These are phyloP conservation scores for Acleris holmiana DNA, from an alignment of 2,888 invertebrate genomes.

Conservation along the genomic window DNA sequence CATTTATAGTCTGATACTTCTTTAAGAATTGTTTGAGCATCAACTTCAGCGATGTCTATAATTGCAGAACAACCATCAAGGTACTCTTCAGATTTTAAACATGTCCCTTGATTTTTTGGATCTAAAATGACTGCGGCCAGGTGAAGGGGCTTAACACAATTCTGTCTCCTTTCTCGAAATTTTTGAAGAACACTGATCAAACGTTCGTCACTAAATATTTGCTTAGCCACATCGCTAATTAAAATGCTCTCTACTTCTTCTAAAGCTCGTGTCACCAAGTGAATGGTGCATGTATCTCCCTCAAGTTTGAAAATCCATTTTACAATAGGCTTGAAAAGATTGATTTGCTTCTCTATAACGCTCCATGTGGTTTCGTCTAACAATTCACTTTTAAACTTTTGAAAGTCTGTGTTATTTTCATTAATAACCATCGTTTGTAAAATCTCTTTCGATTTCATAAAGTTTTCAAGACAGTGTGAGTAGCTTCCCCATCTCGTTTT, in stretches of 20 bases:
- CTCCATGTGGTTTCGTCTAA: background rate
- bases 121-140: background rate
- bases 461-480: constrained; percentile 1
- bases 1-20: constrained; percentile 2
- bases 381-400: background rate
- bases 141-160: background rate
- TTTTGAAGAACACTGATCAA: background rate
- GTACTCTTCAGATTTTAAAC: constrained; percentile 1
- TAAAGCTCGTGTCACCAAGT: background rate
- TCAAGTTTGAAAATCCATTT: constrained; percentile 1
- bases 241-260: background rate
- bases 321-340: constrained; percentile 2
- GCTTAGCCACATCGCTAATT: background rate
- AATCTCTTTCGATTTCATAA: constrained; percentile 2
- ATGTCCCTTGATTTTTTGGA: constrained; percentile 1
- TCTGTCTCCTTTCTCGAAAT: background rate
- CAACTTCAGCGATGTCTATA: background rate
- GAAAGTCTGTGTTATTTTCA: background rate
- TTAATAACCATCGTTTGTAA: background rate
- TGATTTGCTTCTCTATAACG: background rate
- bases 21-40: background rate
- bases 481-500: constrained; percentile 2
- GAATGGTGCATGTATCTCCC: constrained; percentile 1
- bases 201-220: background rate
- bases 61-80: background rate